Evolutionary conservation across 1,140 invertebrate species (phyloP), one percentile per base, ranked within the genome.

Genomic region (Drosophila yakuba): DNA sequence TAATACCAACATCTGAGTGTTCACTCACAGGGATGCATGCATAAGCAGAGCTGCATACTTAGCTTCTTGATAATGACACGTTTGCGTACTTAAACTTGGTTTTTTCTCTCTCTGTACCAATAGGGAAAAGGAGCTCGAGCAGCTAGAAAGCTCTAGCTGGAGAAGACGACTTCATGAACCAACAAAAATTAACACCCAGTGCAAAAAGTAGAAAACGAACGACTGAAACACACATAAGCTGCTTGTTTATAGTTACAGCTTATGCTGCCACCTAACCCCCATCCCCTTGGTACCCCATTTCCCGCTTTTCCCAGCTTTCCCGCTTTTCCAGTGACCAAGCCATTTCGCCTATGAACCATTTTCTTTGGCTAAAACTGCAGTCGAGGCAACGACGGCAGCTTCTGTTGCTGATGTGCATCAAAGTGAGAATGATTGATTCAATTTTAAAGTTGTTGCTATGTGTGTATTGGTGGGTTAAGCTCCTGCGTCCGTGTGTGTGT

Each of bases 371-470:
- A 76, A 83, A 80, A 84, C 80, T 89, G 84, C 77, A 89, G 80
- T 75, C 71, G 80, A 66, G 78, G 80, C 73, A 78, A 68, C 61
- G 68, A 78, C 54, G 59, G 75, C 84, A 89, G 84, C 84, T 89
- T 80, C 84, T 89, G 84, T 86, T 86, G 81, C 89, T 91, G 89
- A 89, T 91, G 89, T 91, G 89, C 89, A 91, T 91, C 89, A 91
- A 91, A 91, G 84, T 91, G 89, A 89, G 89, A 91, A 91, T 91
- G 89, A 91, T 91, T 91, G 89, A 91, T 91, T 91, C 89, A 91
- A 91, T 84, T 91, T 91, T 91, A 89, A 91, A 91, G 82, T 89
- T 91, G 74, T 91, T 77, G 62, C 50, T 74, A 63, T 51, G 63
- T 64, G 52, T 74, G 54, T 67, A 64, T 64, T 62, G 55, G 51